phyloP scores from a whole-genome alignment of 1,140 invertebrate species.

The Drosophila elegans region DNA sequence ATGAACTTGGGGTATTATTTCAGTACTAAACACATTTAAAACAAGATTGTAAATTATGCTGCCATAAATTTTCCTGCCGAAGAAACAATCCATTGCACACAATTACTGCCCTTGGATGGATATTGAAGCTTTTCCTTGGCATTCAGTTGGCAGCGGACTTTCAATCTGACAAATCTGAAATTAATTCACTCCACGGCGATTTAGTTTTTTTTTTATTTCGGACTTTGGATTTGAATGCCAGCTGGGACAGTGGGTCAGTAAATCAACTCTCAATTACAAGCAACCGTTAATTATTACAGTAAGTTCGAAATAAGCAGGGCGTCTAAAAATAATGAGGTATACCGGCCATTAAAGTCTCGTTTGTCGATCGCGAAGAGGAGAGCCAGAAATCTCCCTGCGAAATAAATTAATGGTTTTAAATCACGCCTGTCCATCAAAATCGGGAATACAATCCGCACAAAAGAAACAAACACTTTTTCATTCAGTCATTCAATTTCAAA shows the following conservation, averaged over 20 bases:
- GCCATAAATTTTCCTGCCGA: slow-evolving; percentile 40
- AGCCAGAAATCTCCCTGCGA: slow-evolving; percentile 16
- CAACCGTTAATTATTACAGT: slow-evolving; percentile 68
- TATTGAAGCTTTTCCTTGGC: slow-evolving; percentile 49
- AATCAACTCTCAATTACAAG: slow-evolving; percentile 65
- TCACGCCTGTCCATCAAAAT: slow-evolving; percentile 45
- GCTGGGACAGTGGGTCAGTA: slow-evolving; percentile 47
- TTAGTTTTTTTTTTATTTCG: slow-evolving; percentile 1
- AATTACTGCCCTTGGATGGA: slow-evolving; percentile 45
- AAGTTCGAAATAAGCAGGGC: slow-evolving; percentile 47
- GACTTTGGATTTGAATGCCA: slow-evolving; percentile 44
- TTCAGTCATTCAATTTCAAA: slow-evolving; percentile 15
- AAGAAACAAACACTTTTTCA: slow-evolving; percentile 34
- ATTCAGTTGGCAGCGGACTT: slow-evolving; percentile 46
- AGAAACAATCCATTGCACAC: slow-evolving; percentile 41
- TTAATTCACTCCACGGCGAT: slow-evolving; percentile 44
- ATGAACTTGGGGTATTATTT: slow-evolving; percentile 4
- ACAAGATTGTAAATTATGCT: slow-evolving; percentile 31
- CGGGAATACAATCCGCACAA: slow-evolving; percentile 17
- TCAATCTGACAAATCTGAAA: slow-evolving; percentile 52
- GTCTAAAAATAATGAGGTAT: slow-evolving; percentile 57
- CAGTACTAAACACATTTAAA: slow-evolving; percentile 7
- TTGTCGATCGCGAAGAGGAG: slow-evolving; percentile 49
- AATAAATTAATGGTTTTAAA: slow-evolving; percentile 28
- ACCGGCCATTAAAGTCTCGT: slow-evolving; percentile 44